Percentiles rank a stretch among this genome's conserved stretches.
Evolutionary conservation across 2,888 invertebrate species (phyloP).

Genomic region (Cephus pulcher): DNA sequence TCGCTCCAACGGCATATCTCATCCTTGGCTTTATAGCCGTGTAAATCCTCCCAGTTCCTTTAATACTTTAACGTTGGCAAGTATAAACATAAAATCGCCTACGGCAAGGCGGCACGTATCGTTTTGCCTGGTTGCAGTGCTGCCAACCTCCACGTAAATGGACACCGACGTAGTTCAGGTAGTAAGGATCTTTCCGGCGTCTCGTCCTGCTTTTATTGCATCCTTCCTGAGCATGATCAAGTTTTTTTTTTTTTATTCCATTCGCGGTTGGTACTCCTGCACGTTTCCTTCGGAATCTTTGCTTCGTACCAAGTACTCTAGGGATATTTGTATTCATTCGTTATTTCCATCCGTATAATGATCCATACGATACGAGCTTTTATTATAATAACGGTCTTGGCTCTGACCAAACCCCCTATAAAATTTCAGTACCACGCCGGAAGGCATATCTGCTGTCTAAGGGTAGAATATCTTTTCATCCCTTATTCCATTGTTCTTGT

Average conservation of each 20-base stretch:
- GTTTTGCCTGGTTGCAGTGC: slow-evolving; percentile 25
- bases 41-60: slow-evolving; percentile 43
- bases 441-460: not conserved
- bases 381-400: too few relatives aligned
- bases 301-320: too few relatives aligned
- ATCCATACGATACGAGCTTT: too few relatives aligned
- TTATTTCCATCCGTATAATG: too few relatives aligned
- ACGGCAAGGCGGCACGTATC: slow-evolving; percentile 9
- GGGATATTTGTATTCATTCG: too few relatives aligned
- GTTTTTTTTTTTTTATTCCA: too few relatives aligned
- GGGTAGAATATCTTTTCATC: not conserved
- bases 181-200: slow-evolving; percentile 11
- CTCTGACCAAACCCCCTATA: not conserved
- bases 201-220: slow-evolving; percentile 7
- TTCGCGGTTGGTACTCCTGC: too few relatives aligned
- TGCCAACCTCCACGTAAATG: slow-evolving; percentile 19
- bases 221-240: too few relatives aligned
- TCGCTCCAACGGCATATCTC: slow-evolving; percentile 25
- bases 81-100: slow-evolving; percentile 38
- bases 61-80: slow-evolving; percentile 45
- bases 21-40: slow-evolving; percentile 46
- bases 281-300: too few relatives aligned
- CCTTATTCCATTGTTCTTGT: not conserved
- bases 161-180: slow-evolving; percentile 8
- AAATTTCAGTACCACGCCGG: slow-evolving; percentile 1